Evolutionary conservation across 2,888 invertebrate genomes (phyloP).

Genomic region (Tyria jacobaeae): DNA sequence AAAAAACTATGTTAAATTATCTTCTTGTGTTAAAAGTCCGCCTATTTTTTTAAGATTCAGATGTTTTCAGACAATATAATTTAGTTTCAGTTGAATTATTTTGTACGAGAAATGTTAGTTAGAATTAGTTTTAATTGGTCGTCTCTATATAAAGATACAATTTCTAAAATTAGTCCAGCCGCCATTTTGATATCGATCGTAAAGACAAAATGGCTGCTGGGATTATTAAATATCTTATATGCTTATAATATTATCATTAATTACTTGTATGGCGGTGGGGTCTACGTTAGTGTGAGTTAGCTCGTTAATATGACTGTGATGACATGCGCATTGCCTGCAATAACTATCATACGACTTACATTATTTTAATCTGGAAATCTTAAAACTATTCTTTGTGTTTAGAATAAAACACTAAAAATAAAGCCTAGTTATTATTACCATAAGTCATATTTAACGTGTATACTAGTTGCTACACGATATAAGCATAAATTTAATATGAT

Average conservation of each 20-base stretch:
- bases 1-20: not conserved
- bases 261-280: constrained; percentile 16
- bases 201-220: constrained; percentile 4
- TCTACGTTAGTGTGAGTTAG: constrained; percentile 37
- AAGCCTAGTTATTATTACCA: not conserved
- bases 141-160: not conserved
- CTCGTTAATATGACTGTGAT: constrained; percentile 48
- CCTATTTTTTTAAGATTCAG: not conserved
- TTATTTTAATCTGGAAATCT: constrained; percentile 3
- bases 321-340: constrained; percentile 24
- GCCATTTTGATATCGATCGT: not conserved
- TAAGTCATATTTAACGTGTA: not conserved
- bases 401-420: not conserved
- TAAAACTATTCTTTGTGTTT: not conserved
- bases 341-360: constrained; percentile 15
- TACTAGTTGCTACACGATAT: not conserved
- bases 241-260: not conserved
- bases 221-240: not conserved
- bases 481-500: too few relatives aligned
- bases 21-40: not conserved
- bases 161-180: not conserved
- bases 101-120: constrained; percentile 3
- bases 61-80: not conserved
- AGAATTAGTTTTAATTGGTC: constrained; percentile 3
- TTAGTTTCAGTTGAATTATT: not conserved